Conservation (phyloP, 2,888 invertebrate species). For the Dasysyrphus albostriatus region DNA sequence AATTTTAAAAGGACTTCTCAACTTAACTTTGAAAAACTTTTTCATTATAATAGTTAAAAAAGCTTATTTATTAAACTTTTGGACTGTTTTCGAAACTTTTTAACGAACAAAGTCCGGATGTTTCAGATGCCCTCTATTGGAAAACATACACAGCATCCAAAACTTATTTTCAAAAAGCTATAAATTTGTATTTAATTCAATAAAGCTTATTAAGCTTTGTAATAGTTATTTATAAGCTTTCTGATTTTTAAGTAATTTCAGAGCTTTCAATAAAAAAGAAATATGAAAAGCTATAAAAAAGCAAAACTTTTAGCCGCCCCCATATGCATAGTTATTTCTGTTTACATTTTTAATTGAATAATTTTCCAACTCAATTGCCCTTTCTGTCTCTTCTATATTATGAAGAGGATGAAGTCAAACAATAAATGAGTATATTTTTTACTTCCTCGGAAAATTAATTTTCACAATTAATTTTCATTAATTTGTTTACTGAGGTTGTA, state of each 20-base stretch:
- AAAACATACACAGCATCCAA: neutral
- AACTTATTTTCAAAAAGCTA: neutral
- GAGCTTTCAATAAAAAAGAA: neutral
- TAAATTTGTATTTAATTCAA: neutral
- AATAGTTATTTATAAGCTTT: neutral
- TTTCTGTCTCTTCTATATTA: neutral
- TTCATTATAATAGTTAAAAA: neutral
- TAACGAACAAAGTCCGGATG: conserved; percentile 2
- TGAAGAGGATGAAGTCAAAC: conserved; percentile 21
- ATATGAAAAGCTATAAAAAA: no score
- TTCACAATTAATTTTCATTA: conserved; percentile 59
- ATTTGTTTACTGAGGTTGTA: conserved; percentile 19
- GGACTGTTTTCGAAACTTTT: neutral
- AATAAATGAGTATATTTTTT: conserved; percentile 25
- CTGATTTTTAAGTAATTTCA: neutral
- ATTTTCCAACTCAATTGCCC: conserved; percentile 16
- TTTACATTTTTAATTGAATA: conserved; percentile 43
- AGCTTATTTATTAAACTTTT: neutral
- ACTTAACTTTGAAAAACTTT: neutral
- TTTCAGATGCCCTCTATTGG: neutral
- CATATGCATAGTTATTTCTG: neutral
- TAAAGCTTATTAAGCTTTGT: neutral
- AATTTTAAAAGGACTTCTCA: neutral
- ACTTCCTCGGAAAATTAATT: conserved; percentile 23
- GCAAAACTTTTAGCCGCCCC: neutral